Percentiles rank a stretch among this genome's conserved stretches.
Conservation (phyloP, 1,140 invertebrate species). For the Leptestheria dahalacensis region DNA sequence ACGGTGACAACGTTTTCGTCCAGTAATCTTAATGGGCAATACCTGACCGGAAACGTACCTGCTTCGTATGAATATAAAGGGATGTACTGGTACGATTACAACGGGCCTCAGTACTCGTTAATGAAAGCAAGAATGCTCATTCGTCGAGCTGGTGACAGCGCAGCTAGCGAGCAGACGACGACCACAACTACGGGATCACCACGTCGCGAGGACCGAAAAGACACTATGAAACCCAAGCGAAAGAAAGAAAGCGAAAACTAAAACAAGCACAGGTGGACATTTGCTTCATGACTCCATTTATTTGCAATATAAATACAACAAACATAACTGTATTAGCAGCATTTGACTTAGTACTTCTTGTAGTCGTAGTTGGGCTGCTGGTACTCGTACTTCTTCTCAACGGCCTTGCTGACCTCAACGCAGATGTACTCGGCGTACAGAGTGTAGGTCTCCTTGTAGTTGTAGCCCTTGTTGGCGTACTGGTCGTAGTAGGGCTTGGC, state of each 20-base stretch:
- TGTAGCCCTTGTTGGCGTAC: background rate
- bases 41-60: constrained; percentile 36
- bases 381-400: background rate
- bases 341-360: no score
- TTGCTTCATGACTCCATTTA: background rate
- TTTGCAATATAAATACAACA: no score
- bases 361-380: no score
- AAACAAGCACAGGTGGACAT: background rate
- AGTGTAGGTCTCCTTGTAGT: background rate
- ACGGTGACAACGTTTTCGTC: constrained; percentile 1
- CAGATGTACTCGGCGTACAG: background rate
- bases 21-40: constrained; percentile 42
- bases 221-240: constrained; percentile 12
- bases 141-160: constrained; percentile 29
- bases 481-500: background rate
- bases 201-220: constrained; percentile 1
- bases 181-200: constrained; percentile 12
- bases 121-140: constrained; percentile 39
- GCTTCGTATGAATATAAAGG: constrained; percentile 35
- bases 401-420: background rate
- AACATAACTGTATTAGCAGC: no score
- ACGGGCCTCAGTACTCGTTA: constrained; percentile 36
- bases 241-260: constrained; percentile 14
- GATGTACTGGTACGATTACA: constrained; percentile 44
- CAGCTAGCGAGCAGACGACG: constrained; percentile 4